Conservation (phyloP, 1,140 invertebrate species). For the Aphelenchoides besseyi region DNA sequence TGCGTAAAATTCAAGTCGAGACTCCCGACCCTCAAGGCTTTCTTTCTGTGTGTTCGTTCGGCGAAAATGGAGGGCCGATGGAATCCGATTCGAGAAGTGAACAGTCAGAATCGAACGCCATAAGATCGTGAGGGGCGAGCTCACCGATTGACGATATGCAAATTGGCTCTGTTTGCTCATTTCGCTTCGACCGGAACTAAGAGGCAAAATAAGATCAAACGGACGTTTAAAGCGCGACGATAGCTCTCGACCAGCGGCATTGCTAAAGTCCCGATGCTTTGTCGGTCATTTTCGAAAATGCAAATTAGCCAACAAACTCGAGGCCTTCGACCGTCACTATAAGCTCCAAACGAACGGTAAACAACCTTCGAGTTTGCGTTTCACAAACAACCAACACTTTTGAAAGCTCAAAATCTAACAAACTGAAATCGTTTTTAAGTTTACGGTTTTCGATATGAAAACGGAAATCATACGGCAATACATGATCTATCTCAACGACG, state of each 20-base stretch:
- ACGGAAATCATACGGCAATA: too few species aligned
- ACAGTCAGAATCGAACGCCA: not conserved
- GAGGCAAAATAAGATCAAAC: too few species aligned
- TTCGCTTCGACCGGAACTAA: too few species aligned
- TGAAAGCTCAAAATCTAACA: not conserved
- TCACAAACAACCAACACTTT: not conserved
- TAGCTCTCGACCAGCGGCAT: not conserved
- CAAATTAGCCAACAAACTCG: slow-evolving; percentile 1
- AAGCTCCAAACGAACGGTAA: not conserved
- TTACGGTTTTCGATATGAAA: too few species aligned
- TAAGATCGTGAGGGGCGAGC: not conserved
- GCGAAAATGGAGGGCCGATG: too few species aligned
- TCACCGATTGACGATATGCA: not conserved
- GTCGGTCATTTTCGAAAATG: not conserved
- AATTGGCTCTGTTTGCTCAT: not conserved
- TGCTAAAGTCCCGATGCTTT: too few species aligned
- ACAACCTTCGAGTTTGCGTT: too few species aligned
- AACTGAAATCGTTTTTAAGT: not conserved
- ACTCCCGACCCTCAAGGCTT: not conserved
- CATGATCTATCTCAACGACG: too few species aligned
- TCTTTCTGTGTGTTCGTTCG: not conserved
- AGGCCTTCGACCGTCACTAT: not conserved
- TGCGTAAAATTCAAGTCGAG: not conserved
- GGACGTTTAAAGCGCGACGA: too few species aligned
- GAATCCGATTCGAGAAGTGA: not conserved